Evolutionary conservation across 2,113 vertebrate species (phyloP).

Genomic region (Muntiacus muntjak): DNA sequence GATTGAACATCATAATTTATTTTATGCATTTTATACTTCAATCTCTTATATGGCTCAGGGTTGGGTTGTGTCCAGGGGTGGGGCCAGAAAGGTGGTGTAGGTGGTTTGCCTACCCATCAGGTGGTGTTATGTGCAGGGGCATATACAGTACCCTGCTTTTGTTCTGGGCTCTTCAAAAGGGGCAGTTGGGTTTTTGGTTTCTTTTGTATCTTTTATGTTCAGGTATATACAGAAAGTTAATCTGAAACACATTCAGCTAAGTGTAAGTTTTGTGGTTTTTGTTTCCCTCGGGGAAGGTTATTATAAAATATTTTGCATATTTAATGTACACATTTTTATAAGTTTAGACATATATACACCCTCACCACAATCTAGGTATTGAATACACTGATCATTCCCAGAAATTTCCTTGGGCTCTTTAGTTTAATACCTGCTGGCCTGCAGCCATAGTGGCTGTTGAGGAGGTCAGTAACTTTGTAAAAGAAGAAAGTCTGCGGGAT

Average conservation of each 20-base stretch:
- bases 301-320: neutral
- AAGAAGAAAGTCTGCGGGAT: neutral
- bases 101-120: neutral
- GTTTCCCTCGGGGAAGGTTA: neutral
- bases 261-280: neutral
- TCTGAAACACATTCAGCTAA: neutral
- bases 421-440: neutral
- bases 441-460: neutral
- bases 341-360: neutral
- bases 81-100: neutral
- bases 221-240: neutral
- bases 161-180: neutral
- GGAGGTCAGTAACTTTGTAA: neutral
- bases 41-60: neutral
- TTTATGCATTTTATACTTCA: too few relatives aligned
- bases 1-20: neutral
- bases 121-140: neutral
- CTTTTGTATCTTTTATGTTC: neutral
- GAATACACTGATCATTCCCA: neutral
- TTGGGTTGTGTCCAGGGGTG: neutral
- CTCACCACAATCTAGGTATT: neutral
- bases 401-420: neutral
- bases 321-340: neutral
- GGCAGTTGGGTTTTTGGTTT: neutral
- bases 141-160: neutral